These are phyloP conservation scores for Carollia perspicillata DNA, from an alignment of 2,113 vertebrate species.

Conservation along the genomic window DNA sequence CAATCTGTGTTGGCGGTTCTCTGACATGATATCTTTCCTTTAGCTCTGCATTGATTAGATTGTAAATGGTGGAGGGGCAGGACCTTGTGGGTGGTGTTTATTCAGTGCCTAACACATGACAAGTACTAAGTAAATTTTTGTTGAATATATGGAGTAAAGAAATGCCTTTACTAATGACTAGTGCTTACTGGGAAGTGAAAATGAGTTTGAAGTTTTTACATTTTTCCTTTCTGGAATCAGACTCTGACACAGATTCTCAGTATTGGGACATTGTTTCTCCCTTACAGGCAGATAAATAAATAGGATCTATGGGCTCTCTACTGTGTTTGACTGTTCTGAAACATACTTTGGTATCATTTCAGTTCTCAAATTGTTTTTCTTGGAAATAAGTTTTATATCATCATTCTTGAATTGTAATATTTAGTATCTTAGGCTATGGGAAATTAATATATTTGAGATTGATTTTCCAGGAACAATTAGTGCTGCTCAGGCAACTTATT, in stretches of 20 bases:
- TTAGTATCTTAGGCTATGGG: not conserved
- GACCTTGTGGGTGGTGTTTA: not conserved
- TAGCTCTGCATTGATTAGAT: not conserved
- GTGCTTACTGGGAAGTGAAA: not conserved
- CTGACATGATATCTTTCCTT: not conserved
- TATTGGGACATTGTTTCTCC: not conserved
- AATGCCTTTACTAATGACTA: not conserved
- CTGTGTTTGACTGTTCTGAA: not conserved
- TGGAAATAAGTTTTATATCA: not conserved
- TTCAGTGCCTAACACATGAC: not conserved
- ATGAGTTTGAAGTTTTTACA: not conserved
- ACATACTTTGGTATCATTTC: not conserved
- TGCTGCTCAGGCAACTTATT: not conserved
- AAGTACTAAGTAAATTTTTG: not conserved
- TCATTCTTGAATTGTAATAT: not conserved
- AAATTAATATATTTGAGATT: not conserved
- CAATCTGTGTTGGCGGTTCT: not conserved
- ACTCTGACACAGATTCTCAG: not conserved
- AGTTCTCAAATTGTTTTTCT: not conserved
- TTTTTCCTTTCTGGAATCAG: not conserved
- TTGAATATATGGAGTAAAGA: not conserved
- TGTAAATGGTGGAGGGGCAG: not conserved
- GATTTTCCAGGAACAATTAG: not conserved
- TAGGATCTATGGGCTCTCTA: not conserved
- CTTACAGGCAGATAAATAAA: not conserved